phyloP scores from a whole-genome alignment of 2,113 vertebrate genomes.

The Chlorodrepanis virens region DNA sequence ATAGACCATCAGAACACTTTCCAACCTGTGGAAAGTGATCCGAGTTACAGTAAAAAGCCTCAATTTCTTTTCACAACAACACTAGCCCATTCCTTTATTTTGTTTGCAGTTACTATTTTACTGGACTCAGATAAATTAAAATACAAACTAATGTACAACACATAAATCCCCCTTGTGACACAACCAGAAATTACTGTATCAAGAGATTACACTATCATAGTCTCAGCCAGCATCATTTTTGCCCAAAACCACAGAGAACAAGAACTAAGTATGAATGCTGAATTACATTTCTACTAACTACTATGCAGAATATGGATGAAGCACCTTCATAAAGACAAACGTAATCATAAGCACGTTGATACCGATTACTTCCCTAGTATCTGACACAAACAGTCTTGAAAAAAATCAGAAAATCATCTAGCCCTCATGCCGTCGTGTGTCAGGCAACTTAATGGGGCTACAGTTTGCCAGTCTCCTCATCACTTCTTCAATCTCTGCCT shows the following conservation, averaged over 20 bases:
- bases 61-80: background rate
- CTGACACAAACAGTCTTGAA: background rate
- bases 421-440: fast-evolving
- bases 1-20: background rate
- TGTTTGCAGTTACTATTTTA: background rate
- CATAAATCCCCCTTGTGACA: background rate
- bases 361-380: background rate
- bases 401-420: background rate
- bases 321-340: background rate
- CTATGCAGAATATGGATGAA: background rate
- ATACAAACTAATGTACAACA: background rate
- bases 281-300: background rate
- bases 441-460: background rate
- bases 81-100: background rate
- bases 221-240: background rate
- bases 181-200: background rate
- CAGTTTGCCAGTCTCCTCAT: background rate
- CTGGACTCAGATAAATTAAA: background rate
- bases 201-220: background rate
- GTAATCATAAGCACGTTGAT: background rate
- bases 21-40: background rate
- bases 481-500: background rate
- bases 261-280: background rate
- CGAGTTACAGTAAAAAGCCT: background rate
- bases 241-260: background rate